A percentile compares a stretch with the other conserved stretches of the same genome.
These are phyloP conservation scores for Fistularia commersonii DNA, from an alignment of 2,797 vertebrate genomes.

Conservation along the genomic window DNA sequence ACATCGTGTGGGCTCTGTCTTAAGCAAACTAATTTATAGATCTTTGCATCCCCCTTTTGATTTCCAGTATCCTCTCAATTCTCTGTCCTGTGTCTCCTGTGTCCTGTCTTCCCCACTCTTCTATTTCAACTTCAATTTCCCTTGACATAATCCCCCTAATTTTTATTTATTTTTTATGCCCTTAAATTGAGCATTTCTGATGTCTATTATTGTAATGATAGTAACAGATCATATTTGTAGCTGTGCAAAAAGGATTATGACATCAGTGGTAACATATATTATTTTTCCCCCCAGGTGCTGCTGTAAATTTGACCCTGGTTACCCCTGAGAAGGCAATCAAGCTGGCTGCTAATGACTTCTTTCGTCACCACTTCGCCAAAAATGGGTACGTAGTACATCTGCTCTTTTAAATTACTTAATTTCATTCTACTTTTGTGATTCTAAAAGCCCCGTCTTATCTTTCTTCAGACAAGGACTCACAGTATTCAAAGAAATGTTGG, in stretches of 20 bases:
- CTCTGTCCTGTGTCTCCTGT: not conserved
- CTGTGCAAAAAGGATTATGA: conserved; percentile 12
- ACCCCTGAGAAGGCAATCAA: conserved; percentile 85
- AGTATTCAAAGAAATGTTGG: conserved; percentile 81
- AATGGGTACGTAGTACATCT: conserved; percentile 64
- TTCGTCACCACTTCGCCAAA: conserved; percentile 74
- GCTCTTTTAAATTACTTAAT: not conserved
- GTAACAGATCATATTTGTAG: conserved; percentile 46
- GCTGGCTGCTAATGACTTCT: conserved; percentile 82
- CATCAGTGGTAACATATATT: conserved; percentile 32
- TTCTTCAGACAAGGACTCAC: conserved; percentile 74
- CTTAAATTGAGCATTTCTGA: conserved; percentile 21
- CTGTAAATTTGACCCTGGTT: conserved; percentile 82
- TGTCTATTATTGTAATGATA: conserved; percentile 54
- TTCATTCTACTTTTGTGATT: not conserved
- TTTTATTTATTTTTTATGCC: conserved; percentile 39
- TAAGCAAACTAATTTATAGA: not conserved
- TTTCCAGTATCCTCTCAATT: conserved; percentile 1
- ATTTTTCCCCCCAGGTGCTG: conserved; percentile 72
- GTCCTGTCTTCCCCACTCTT: conserved; percentile 1
- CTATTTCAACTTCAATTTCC: conserved; percentile 7
- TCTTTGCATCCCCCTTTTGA: conserved; percentile 24
- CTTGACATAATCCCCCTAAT: conserved; percentile 15
- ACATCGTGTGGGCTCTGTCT: not conserved
- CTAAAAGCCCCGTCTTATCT: not conserved